Conservation (phyloP, 2,888 invertebrate genomes). For the Apodemia mormo region DNA sequence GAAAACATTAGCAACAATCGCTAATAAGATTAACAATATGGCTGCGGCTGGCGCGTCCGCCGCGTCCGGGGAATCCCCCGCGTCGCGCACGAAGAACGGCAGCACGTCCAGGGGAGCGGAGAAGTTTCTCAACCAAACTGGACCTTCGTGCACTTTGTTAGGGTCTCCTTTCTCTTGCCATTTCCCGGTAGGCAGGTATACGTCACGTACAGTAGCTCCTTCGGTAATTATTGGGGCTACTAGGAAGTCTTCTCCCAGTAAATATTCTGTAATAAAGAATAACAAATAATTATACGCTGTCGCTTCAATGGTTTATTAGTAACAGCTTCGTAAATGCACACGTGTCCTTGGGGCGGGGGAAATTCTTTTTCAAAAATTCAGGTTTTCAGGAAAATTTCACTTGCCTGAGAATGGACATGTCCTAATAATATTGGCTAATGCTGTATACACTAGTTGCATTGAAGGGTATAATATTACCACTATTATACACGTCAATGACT, state of each 20-base stretch:
- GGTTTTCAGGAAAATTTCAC: too few species aligned
- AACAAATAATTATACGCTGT: neutral
- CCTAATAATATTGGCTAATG: too few species aligned
- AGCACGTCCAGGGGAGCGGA: constrained; percentile 85
- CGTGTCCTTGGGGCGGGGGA: too few species aligned
- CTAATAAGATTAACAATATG: constrained; percentile 45
- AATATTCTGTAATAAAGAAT: constrained; percentile 83
- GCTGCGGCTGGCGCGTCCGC: constrained; percentile 43
- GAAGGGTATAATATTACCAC: too few species aligned
- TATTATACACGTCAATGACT: too few species aligned
- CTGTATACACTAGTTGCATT: too few species aligned
- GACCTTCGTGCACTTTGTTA: constrained; percentile 75
- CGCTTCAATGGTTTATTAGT: too few species aligned
- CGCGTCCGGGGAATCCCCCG: constrained; percentile 28
- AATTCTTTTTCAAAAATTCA: too few species aligned
- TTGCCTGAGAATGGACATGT: too few species aligned
- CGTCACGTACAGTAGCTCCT: constrained; percentile 82
- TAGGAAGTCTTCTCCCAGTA: constrained; percentile 88
- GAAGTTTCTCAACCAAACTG: constrained; percentile 83
- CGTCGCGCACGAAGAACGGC: constrained; percentile 83
- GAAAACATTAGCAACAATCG: constrained; percentile 37
- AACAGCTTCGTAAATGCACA: too few species aligned
- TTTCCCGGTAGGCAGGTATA: constrained; percentile 88
- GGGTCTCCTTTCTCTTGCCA: constrained; percentile 85
- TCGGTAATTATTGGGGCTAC: constrained; percentile 89